phyloP scores from a whole-genome alignment of 2,888 invertebrate species.

The Mactromeris polynyma region DNA sequence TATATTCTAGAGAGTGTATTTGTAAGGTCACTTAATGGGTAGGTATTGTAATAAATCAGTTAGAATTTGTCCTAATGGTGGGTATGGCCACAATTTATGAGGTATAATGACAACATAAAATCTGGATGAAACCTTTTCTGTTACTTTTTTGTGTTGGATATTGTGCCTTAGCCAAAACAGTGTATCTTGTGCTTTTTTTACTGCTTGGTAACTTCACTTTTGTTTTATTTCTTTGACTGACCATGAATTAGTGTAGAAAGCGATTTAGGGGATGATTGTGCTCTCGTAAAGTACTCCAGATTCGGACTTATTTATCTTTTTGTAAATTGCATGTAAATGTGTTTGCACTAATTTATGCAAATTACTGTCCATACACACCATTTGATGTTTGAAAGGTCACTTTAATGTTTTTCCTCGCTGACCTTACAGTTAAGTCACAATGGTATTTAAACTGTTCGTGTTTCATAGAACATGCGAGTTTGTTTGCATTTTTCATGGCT shows the following conservation, averaged over 20 bases:
- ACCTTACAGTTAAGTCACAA: not conserved
- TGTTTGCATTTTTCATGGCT: not conserved
- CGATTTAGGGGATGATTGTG: not conserved
- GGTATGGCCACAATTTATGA: not conserved
- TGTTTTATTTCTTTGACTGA: not conserved
- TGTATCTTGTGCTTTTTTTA: not conserved
- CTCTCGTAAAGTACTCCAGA: not conserved
- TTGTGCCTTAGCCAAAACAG: not conserved
- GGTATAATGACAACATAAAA: not conserved
- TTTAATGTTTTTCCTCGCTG: not conserved
- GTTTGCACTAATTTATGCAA: not conserved
- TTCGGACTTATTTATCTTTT: not conserved
- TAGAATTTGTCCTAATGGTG: not conserved
- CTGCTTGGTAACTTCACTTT: not conserved
- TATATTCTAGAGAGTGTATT: not conserved
- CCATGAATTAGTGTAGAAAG: not conserved
- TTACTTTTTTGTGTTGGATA: not conserved
- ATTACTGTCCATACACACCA: not conserved
- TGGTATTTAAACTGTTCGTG: not conserved
- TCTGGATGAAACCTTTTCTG: not conserved
- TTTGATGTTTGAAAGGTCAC: not conserved
- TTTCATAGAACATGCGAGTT: not conserved
- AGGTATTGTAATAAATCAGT: conserved; percentile 1
- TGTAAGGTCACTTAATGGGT: not conserved
- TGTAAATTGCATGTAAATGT: not conserved